phyloP scores from a whole-genome alignment of 2,113 vertebrate species.

The Toxostoma redivivum region DNA sequence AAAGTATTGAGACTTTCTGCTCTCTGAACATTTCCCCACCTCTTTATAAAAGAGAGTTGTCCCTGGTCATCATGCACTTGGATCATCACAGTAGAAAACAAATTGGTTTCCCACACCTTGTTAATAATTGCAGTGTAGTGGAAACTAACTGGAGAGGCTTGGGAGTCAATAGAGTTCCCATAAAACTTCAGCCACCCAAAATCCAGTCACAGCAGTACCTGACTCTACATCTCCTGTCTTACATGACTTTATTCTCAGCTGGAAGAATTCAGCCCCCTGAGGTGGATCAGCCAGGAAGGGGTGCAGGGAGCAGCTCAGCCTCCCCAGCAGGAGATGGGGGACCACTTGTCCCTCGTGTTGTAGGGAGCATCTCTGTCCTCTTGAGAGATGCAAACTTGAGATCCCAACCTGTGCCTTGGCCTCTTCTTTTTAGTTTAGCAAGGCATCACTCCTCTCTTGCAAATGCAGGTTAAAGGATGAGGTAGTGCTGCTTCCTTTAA shows the following conservation, averaged over 20 bases:
- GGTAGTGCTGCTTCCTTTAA: not conserved
- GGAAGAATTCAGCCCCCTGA: not conserved
- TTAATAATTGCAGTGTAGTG: not conserved
- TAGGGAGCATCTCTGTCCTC: not conserved
- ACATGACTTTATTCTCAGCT: not conserved
- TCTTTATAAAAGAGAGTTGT: not conserved
- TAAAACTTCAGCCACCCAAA: not conserved
- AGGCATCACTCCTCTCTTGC: not conserved
- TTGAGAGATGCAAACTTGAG: not conserved
- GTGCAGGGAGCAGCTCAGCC: not conserved
- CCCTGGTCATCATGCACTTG: not conserved
- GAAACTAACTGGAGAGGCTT: not conserved
- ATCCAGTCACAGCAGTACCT: not conserved
- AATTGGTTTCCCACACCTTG: not conserved
- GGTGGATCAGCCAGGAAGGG: not conserved
- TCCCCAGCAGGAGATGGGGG: not conserved
- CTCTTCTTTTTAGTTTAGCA: not conserved
- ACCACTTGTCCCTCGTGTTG: accelerated
- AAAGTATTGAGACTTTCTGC: not conserved
- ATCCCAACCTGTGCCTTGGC: not conserved
- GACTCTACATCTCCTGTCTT: not conserved
- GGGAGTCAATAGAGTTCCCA: not conserved
- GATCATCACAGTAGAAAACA: not conserved
- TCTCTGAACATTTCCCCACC: not conserved
- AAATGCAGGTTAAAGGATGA: not conserved